Conservation (phyloP, 2,888 invertebrate genomes). For the Minunthozetes semirufus region DNA sequence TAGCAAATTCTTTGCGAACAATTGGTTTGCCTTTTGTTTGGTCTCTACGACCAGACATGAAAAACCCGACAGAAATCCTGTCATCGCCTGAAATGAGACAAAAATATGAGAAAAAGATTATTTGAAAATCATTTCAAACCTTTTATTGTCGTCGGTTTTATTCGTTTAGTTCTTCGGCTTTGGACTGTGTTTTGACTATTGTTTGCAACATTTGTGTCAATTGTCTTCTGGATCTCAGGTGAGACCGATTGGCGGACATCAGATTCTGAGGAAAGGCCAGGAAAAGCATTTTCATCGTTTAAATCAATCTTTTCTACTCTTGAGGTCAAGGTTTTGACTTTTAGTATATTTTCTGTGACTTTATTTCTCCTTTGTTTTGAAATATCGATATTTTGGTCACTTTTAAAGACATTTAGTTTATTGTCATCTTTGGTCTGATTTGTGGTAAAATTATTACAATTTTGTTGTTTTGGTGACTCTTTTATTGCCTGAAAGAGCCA, state of each 20-base stretch:
- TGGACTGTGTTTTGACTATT: neutral
- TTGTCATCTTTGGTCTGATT: neutral
- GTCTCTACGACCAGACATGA: neutral
- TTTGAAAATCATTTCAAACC: neutral
- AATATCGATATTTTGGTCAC: neutral
- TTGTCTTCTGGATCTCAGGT: too few species aligned
- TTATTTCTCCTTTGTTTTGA: neutral
- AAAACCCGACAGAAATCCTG: neutral
- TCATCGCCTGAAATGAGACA: neutral
- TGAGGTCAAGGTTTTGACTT: neutral
- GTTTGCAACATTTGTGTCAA: neutral
- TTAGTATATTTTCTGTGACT: neutral
- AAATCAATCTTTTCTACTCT: neutral
- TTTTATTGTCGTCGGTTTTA: slow-evolving; percentile 10
- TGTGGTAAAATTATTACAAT: neutral
- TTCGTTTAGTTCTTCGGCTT: slow-evolving; percentile 4
- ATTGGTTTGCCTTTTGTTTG: neutral
- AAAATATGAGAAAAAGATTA: neutral
- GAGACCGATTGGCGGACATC: neutral
- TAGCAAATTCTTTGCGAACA: neutral
- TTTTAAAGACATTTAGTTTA: neutral
- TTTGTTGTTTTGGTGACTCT: neutral
- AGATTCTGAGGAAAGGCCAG: neutral
- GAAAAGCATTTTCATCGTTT: neutral
- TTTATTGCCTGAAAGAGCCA: neutral